These are phyloP conservation scores for Tenthredo mesomela DNA, from an alignment of 2,888 invertebrate species.

Conservation along the genomic window DNA sequence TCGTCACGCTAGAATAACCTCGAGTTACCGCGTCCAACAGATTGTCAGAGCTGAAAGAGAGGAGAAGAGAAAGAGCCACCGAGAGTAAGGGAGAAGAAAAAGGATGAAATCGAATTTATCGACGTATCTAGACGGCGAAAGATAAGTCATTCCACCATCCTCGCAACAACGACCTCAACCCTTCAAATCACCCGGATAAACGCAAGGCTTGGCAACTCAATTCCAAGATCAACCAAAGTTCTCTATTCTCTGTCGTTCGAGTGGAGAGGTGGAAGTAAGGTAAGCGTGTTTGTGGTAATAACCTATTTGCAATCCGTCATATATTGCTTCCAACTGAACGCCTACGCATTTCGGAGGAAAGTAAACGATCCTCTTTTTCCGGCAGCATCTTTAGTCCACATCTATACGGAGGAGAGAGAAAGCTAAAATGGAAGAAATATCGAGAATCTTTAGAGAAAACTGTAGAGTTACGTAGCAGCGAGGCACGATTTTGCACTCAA, in stretches of 20 bases:
- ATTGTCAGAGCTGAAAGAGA: conserved; percentile 12
- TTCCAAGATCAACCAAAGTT: conserved; percentile 44
- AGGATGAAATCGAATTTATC: conserved; percentile 45
- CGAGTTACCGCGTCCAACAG: conserved; percentile 45
- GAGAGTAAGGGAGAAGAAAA: not conserved
- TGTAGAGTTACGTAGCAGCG: conserved; percentile 19
- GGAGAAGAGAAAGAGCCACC: not conserved
- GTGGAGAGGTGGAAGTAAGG: not conserved
- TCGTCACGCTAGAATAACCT: conserved; percentile 44
- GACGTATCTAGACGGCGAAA: conserved; percentile 33
- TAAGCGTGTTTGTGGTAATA: conserved; percentile 39
- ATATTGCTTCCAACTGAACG: conserved; percentile 41
- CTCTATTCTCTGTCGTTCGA: conserved; percentile 32
- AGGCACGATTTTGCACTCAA: conserved; percentile 39
- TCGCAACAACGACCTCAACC: conserved; percentile 39
- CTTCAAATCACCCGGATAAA: conserved; percentile 43
- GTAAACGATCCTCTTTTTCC: not conserved
- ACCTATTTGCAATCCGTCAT: conserved; percentile 45
- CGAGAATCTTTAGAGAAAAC: conserved; percentile 1
- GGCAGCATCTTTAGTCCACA: not conserved
- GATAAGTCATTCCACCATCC: conserved; percentile 37
- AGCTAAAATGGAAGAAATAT: not conserved
- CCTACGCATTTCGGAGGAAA: not conserved
- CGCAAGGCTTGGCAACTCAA: conserved; percentile 48
- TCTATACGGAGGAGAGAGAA: not conserved